These are phyloP conservation scores for Acholoe squamosa DNA, from an alignment of 2,888 invertebrate genomes.

Conservation along the genomic window DNA sequence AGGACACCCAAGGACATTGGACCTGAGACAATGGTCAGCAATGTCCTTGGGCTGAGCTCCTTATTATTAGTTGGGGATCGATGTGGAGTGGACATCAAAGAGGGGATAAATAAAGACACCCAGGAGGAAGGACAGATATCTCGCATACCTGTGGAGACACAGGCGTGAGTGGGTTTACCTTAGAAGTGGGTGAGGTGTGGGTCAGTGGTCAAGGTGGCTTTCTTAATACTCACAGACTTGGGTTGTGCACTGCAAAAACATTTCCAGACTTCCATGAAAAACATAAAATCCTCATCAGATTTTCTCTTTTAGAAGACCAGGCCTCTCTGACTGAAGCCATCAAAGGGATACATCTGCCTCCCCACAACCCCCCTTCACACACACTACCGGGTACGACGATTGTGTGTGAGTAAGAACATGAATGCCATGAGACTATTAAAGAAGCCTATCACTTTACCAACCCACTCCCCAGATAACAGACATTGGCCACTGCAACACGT, in stretches of 20 bases:
- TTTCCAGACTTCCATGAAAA: too few relatives aligned
- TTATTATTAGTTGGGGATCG: slow-evolving; percentile 25
- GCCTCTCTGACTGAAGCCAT: too few relatives aligned
- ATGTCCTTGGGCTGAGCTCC: slow-evolving; percentile 12
- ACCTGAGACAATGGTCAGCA: slow-evolving; percentile 46
- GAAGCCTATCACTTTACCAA: slow-evolving; percentile 29
- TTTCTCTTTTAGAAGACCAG: too few relatives aligned
- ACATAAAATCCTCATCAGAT: too few relatives aligned
- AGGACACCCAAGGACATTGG: slow-evolving; percentile 42
- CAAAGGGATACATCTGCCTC: background rate
- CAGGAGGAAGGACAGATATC: slow-evolving; percentile 6
- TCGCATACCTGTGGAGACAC: slow-evolving; percentile 5
- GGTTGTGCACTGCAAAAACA: too few relatives aligned
- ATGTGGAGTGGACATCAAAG: slow-evolving; percentile 46
- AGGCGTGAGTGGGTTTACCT: background rate
- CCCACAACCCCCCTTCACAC: background rate
- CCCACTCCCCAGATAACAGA: slow-evolving; percentile 17
- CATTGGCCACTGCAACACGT: background rate
- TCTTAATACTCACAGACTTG: too few relatives aligned
- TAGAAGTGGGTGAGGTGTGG: background rate
- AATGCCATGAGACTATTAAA: slow-evolving; percentile 50
- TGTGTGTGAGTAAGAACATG: slow-evolving; percentile 24
- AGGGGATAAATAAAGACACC: background rate
- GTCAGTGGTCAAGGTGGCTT: slow-evolving; percentile 3
- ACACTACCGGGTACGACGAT: background rate